Evolutionary conservation across 2,888 invertebrate species (phyloP), one percentile per base, ranked within the genome.

Genomic region (Gymnocheta viridis): DNA sequence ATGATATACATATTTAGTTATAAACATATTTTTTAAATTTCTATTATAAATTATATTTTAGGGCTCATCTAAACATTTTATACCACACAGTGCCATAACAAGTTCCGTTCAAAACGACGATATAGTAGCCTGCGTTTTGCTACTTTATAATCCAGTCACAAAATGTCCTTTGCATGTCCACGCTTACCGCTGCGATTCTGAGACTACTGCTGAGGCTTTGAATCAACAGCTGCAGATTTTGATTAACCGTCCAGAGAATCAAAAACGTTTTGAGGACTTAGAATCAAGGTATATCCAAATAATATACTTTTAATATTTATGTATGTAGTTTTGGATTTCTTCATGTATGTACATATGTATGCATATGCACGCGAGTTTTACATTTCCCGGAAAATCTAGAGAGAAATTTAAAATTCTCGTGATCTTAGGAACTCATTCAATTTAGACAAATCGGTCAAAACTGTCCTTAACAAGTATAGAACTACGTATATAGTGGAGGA

Each of bases 91-190:
- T 92, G 97, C 97, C 90, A 96, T 98, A 90, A 97, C 98, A 58
- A 97, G 96, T 90, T 97, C 97, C 19, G 95, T 96, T 88, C 97
- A 97, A 87, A 96, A 96, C 81, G 97, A 96, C 74, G 99, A 99
- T 90, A 95, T 98, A 51, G 98, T 99, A 56, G 97, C 98, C 1
- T 97, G 97, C 88, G 98, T 99, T 77, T 94, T 98, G 86, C 93
- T 99, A 60, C 94, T 99, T 0, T 98, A 97, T 91, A 99, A 99
- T 93, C 98, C 98, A 0, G 95, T 97, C 76, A 98, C 98, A 9
- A 96, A 97, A 87, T 97, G 98, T 90, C 98, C 98, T 0, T 95
- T 99, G 29, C 98, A 99, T 90, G 98, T 98, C 2, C 99, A 99
- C 91, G 98, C 98, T 72, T 99, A 95, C 91, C 95, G 98, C 92